Percentiles rank a stretch among this genome's conserved stretches.
phyloP scores from a whole-genome alignment of 2,888 invertebrate species.

The Acronicta alni region DNA sequence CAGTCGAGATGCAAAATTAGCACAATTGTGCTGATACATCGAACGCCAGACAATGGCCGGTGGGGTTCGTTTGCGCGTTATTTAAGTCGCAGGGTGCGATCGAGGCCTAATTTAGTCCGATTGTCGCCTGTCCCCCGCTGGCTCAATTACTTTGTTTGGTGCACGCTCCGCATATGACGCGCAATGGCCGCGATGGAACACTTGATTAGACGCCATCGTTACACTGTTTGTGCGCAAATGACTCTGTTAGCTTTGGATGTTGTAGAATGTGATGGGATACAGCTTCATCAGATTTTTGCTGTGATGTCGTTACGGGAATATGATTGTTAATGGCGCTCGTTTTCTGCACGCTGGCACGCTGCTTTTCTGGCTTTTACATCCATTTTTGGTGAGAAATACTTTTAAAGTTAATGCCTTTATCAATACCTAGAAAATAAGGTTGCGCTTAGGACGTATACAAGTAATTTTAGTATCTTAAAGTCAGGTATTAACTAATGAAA shows the following conservation, averaged over 20 bases:
- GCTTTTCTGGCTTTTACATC: too few relatives aligned
- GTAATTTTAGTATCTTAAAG: too few relatives aligned
- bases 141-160: constrained; percentile 45
- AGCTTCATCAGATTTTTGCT: background rate
- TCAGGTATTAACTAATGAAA: too few relatives aligned
- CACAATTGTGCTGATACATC: constrained; percentile 30
- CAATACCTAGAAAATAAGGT: too few relatives aligned
- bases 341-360: too few relatives aligned
- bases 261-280: constrained; percentile 7
- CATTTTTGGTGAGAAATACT: too few relatives aligned
- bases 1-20: constrained; percentile 37
- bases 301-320: background rate
- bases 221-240: constrained; percentile 28
- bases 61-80: constrained; percentile 43
- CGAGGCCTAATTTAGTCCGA: constrained; percentile 42
- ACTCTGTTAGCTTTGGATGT: constrained; percentile 19
- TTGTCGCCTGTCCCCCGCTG: constrained; percentile 36
- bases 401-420: too few relatives aligned
- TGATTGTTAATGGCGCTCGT: too few relatives aligned
- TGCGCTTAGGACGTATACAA: too few relatives aligned
- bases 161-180: constrained; percentile 30
- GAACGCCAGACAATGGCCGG: constrained; percentile 33
- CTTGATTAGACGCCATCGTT: constrained; percentile 42
- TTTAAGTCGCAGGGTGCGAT: constrained; percentile 42
- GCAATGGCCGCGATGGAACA: constrained; percentile 36